Base-by-base conservation (phyloP, 2,113 vertebrate species). In the Campylorhamphus procurvoides region DNA sequence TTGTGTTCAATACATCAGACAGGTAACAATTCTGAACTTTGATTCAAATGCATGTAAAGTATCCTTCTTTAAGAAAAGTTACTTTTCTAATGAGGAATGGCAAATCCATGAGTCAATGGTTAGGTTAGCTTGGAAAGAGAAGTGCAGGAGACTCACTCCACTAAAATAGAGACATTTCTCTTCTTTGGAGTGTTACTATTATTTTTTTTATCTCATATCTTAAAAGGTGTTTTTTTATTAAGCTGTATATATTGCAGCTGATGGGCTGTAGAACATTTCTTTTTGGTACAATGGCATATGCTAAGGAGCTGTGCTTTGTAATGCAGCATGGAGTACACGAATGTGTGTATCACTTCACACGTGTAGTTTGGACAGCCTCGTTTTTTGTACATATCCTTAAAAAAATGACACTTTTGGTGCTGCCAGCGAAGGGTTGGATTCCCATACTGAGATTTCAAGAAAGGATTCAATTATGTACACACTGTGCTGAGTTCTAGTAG, bases 401-500 rank as follows among this genome's bases (percentile, higher is more conserved):
- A 73, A 95, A 94, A 89, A 58, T 87, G 5, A 14, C 58, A 35
- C 10, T 56, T 92, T 19, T 14, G n/a, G 12, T 23, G 35, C 86
- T 92, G n/a, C 67, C 60, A 94, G 71, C 62, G 85, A 87, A 90
- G 67, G 37, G 33, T 18, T 93, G 79, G 58, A 60, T 92, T 85
- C 75, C 52, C 50, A 60, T 35, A 67, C 53, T 25, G 84, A 87
- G 52, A 71, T 52, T 69, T 82, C 67, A 80, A 76, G 72, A 82
- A 87, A 71, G 24, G 28, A 47, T 64, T 95, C 79, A 79, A 79
- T 92, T 82, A 69, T 67, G 33, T 40, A 84, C 84, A 56, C 56
- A 16, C 24, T 68, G 52, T 69, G 60, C 73, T 90, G 80, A 87
- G 27, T 69, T 74, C 79, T 89, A 15, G 35, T 64, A 69, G 73